Evolutionary conservation across 1,140 invertebrate genomes (phyloP).

Genomic region (Diprion similis): DNA sequence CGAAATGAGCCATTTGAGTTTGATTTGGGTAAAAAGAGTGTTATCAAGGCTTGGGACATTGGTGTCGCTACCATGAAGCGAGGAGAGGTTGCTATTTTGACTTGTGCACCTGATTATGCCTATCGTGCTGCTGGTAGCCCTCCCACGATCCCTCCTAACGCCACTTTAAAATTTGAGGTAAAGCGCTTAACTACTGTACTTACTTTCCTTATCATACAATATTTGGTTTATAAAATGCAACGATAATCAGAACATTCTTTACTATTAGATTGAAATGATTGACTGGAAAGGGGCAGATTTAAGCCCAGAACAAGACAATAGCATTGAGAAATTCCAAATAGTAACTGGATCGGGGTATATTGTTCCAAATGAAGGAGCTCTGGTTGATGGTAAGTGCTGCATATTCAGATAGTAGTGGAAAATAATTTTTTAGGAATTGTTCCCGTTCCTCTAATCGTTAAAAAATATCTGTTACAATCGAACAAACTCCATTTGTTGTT

Average conservation of each 20-base stretch:
- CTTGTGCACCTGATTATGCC: conserved; percentile 88
- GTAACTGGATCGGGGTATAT: conserved; percentile 71
- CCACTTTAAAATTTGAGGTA: conserved; percentile 93
- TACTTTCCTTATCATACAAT: conserved; percentile 28
- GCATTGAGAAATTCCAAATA: conserved; percentile 79
- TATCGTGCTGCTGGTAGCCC: conserved; percentile 87
- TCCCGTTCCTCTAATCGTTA: conserved; percentile 2
- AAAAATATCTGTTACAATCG: conserved; percentile 9
- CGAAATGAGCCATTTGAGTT: conserved; percentile 86
- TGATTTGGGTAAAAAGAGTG: conserved; percentile 77
- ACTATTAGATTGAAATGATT: conserved; percentile 79
- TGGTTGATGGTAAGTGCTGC: conserved; percentile 71
- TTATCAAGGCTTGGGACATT: conserved; percentile 96
- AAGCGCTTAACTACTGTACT: conserved; percentile 35
- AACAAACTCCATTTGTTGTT: too few species aligned
- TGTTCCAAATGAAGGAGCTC: conserved; percentile 80
- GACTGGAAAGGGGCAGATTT: conserved; percentile 89
- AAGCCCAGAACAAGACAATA: conserved; percentile 81
- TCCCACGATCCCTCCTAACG: conserved; percentile 89
- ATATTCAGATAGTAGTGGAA: conserved; percentile 1
- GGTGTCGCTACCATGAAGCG: conserved; percentile 94
- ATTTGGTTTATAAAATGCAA: conserved; percentile 14
- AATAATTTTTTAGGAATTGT: conserved; percentile 8
- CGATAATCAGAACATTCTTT: conserved; percentile 8
- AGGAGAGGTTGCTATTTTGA: conserved; percentile 86